These are phyloP conservation scores for Eurystomus glaucurus DNA, from an alignment of 2,797 vertebrate genomes.

Conservation along the genomic window DNA sequence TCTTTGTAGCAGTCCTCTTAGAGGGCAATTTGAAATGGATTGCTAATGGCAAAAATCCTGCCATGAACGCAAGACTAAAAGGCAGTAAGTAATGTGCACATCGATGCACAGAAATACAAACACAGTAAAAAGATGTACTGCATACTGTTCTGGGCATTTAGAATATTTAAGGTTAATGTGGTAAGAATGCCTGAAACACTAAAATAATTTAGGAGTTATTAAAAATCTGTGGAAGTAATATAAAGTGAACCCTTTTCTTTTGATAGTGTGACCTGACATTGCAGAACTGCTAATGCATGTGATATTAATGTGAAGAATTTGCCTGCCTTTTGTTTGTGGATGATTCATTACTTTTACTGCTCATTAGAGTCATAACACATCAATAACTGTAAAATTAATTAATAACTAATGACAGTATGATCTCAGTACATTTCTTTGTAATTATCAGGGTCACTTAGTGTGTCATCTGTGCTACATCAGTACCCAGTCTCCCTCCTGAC, in stretches of 20 bases:
- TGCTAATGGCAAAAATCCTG: background rate
- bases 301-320: background rate
- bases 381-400: background rate
- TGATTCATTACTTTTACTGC: constrained; percentile 31
- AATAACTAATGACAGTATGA: background rate
- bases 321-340: background rate
- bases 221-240: background rate
- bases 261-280: background rate
- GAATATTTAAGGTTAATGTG: background rate
- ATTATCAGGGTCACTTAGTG: background rate
- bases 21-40: background rate
- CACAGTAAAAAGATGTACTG: background rate
- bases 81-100: background rate
- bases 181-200: background rate
- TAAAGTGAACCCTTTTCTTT: background rate
- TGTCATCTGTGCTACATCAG: background rate
- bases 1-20: background rate
- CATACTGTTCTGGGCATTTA: background rate
- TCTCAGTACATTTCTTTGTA: background rate
- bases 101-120: background rate
- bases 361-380: background rate
- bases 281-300: background rate
- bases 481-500: background rate
- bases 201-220: background rate
- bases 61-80: background rate